Conservation (phyloP, 2,888 invertebrate genomes). For the Heliconius ethilla region DNA sequence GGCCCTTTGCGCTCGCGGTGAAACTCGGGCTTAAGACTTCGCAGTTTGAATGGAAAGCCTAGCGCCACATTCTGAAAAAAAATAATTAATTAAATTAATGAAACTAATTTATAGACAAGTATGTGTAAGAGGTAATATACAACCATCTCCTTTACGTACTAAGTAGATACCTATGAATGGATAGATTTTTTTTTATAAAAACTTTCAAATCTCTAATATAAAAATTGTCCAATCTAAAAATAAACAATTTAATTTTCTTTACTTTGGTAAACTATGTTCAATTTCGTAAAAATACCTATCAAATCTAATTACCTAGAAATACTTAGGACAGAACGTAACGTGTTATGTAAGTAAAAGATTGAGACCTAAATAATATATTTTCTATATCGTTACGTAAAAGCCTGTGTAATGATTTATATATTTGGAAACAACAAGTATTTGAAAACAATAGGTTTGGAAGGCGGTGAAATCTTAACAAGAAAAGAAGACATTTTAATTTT, state of each 20-base stretch:
- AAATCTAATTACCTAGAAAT: slow-evolving; percentile 14
- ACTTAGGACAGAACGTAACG: slow-evolving; percentile 19
- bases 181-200: no score
- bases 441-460: no score
- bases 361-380: slow-evolving; percentile 25
- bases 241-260: neutral
- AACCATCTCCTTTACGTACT: no score
- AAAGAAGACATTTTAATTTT: neutral
- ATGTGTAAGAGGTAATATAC: no score
- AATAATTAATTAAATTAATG: no score
- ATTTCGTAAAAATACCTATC: slow-evolving; percentile 17
- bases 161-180: no score
- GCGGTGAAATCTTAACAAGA: neutral
- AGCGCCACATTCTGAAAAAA: no score
- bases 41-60: no score
- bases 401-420: slow-evolving; percentile 9
- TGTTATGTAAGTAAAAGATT: slow-evolving; percentile 29
- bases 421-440: slow-evolving; percentile 19
- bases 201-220: neutral
- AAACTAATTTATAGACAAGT: no score
- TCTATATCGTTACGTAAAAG: slow-evolving; percentile 26
- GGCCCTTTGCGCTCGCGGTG: no score
- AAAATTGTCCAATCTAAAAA: neutral
- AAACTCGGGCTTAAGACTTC: no score
- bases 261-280: neutral